phyloP scores from a whole-genome alignment of 2,888 invertebrate genomes.

The Toxonevra muliebris region DNA sequence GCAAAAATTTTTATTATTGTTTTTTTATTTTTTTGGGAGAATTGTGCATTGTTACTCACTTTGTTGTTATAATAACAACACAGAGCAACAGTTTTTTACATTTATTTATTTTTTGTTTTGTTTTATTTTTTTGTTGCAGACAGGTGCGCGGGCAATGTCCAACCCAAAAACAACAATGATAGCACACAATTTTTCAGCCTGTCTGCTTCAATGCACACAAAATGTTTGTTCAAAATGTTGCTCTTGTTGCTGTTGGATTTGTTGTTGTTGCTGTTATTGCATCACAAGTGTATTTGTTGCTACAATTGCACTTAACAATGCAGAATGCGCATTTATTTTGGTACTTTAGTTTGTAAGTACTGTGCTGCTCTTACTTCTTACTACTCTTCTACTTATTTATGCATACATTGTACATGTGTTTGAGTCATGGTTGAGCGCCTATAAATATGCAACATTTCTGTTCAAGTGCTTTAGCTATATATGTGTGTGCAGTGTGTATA shows the following conservation, averaged over 20 bases:
- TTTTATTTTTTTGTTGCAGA: too few species aligned
- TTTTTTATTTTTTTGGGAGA: too few species aligned
- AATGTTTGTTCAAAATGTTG: too few species aligned
- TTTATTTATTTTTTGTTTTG: neutral
- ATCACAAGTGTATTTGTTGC: neutral
- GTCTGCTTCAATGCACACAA: too few species aligned
- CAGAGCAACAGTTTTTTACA: conserved; percentile 5
- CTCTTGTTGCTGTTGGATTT: neutral
- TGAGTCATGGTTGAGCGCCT: neutral
- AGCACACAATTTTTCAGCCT: conserved; percentile 5
- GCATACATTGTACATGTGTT: neutral
- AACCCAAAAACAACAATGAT: conserved; percentile 11
- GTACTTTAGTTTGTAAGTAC: conserved; percentile 22
- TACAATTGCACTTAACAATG: conserved; percentile 26
- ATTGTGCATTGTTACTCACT: too few species aligned
- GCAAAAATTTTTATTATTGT: too few species aligned
- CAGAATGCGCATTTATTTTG: conserved; percentile 39
- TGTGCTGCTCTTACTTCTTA: too few species aligned
- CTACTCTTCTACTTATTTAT: neutral
- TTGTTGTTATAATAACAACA: neutral
- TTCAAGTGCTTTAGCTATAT: neutral
- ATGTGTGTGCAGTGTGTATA: too few species aligned
- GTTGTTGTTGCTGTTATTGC: conserved; percentile 16
- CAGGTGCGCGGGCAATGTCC: too few species aligned
- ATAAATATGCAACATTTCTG: conserved; percentile 21